A percentile compares a stretch with the other conserved stretches of the same genome.
Conservation (phyloP, 2,797 vertebrate species). For the Rhinophrynus dorsalis region DNA sequence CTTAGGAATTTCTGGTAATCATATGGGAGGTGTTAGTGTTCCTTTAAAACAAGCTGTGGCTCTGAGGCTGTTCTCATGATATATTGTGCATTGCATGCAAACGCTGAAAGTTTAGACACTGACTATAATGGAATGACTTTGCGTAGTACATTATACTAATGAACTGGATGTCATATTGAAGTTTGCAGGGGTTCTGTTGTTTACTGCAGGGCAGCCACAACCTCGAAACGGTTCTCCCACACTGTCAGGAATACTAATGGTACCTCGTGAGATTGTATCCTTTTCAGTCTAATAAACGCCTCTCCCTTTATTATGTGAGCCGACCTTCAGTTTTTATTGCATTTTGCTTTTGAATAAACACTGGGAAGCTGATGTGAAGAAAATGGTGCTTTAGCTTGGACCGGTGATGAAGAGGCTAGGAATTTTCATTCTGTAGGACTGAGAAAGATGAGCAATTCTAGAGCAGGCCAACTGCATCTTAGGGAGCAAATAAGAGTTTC, state of each 20-base stretch:
- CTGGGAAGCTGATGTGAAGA: neutral
- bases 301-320: slow-evolving; percentile 25
- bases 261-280: slow-evolving; percentile 23
- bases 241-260: slow-evolving; percentile 26
- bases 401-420: neutral
- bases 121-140: slow-evolving; percentile 24
- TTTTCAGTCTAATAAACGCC: slow-evolving; percentile 34
- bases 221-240: slow-evolving; percentile 27
- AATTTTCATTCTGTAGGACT: neutral
- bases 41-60: slow-evolving; percentile 18
- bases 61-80: too few relatives aligned
- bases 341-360: slow-evolving; percentile 42
- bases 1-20: too few relatives aligned
- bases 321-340: slow-evolving; percentile 42
- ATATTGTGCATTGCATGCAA: slow-evolving; percentile 31
- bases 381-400: neutral
- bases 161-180: slow-evolving; percentile 44
- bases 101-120: slow-evolving; percentile 33
- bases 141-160: slow-evolving; percentile 45
- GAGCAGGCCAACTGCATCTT: too few relatives aligned
- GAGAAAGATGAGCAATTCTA: too few relatives aligned
- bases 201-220: slow-evolving; percentile 19
- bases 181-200: slow-evolving; percentile 42
- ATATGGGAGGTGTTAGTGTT: too few relatives aligned
- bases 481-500: too few relatives aligned